A percentile compares a stretch with the other conserved stretches of the same genome.
These are phyloP conservation scores for Tragelaphus strepsiceros DNA, from an alignment of 2,113 vertebrate species.

Conservation along the genomic window DNA sequence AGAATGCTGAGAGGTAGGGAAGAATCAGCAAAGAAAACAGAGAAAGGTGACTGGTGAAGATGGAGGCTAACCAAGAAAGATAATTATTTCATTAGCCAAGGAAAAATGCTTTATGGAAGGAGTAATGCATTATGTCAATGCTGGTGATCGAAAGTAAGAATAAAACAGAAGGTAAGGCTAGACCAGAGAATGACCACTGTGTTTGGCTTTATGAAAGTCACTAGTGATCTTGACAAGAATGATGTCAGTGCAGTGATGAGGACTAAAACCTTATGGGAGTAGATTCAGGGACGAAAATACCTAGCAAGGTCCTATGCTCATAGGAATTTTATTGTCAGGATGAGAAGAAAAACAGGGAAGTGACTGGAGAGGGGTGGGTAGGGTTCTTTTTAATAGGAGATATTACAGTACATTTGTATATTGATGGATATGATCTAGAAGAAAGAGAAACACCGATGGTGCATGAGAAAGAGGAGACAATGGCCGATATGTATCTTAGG, in stretches of 20 bases:
- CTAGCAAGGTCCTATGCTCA: not conserved
- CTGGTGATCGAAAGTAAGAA: not conserved
- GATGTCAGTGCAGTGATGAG: not conserved
- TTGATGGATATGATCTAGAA: not conserved
- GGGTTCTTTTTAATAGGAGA: not conserved
- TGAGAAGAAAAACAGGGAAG: not conserved
- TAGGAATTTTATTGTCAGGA: not conserved
- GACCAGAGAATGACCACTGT: not conserved
- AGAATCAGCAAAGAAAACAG: not conserved
- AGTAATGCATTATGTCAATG: not conserved
- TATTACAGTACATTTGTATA: not conserved
- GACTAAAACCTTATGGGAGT: not conserved
- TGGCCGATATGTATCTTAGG: not conserved
- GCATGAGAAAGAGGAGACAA: not conserved
- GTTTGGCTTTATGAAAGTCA: not conserved
- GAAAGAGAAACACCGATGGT: not conserved
- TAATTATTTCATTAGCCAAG: not conserved
- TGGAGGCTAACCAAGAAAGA: not conserved
- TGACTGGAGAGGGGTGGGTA: not conserved
- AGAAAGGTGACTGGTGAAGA: not conserved
- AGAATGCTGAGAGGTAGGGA: not conserved
- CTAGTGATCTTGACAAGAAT: not conserved
- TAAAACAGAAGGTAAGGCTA: not conserved
- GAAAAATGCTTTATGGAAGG: not conserved
- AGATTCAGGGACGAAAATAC: not conserved